Percentiles rank a stretch among this genome's conserved stretches.
These are phyloP conservation scores for Piprites chloris DNA, from an alignment of 2,113 vertebrate genomes.

Conservation along the genomic window DNA sequence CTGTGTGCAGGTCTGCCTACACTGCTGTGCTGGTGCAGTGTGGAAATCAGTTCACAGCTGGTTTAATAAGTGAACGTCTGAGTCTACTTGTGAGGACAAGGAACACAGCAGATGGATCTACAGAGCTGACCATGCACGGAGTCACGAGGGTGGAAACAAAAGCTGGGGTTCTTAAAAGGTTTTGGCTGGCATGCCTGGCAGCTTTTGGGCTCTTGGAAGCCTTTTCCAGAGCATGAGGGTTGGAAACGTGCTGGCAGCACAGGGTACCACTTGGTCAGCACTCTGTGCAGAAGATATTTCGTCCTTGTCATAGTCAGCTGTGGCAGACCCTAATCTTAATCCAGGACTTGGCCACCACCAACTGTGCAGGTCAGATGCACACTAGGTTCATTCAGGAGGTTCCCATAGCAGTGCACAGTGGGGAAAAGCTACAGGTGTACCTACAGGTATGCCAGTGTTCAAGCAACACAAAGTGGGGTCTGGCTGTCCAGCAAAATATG, in stretches of 20 bases:
- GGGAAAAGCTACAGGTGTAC: neutral
- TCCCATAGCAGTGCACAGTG: neutral
- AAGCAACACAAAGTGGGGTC: neutral
- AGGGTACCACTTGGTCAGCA: too few relatives aligned
- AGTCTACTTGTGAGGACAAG: neutral
- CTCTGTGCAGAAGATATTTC: neutral
- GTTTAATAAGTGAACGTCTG: neutral
- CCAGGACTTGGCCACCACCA: neutral
- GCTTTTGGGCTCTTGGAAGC: neutral
- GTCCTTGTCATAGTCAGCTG: neutral
- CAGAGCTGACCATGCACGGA: neutral
- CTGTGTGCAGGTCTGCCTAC: neutral
- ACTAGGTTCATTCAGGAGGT: neutral
- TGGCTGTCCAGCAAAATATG: neutral
- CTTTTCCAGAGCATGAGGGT: accelerated
- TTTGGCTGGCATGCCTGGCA: neutral
- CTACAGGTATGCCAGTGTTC: neutral
- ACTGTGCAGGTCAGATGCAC: neutral
- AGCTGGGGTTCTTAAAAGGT: neutral
- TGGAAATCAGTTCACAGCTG: neutral
- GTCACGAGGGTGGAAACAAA: neutral
- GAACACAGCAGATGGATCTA: neutral
- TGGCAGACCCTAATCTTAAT: neutral
- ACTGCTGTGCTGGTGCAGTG: neutral
- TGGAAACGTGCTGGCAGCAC: neutral